phyloP scores from a whole-genome alignment of 2,113 vertebrate species.

The Calypte anna region DNA sequence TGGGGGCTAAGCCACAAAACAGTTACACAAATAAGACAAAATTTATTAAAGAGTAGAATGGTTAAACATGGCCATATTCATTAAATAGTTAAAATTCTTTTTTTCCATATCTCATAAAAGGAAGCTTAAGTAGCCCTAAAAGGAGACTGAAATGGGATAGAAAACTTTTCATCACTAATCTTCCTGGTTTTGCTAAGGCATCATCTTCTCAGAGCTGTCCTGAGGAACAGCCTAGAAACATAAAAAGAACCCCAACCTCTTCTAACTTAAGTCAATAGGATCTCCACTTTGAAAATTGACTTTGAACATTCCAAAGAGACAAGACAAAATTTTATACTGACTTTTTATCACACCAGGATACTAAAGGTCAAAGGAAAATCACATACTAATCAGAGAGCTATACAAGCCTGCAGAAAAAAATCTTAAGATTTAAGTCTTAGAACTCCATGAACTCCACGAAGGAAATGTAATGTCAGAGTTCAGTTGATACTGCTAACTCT shows the following conservation, averaged over 20 bases:
- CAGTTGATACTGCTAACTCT: background rate
- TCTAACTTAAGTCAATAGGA: background rate
- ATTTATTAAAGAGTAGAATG: background rate
- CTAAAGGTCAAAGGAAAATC: background rate
- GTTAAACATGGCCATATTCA: background rate
- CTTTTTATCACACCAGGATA: background rate
- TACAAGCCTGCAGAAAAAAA: background rate
- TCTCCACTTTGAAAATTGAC: background rate
- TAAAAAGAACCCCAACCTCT: background rate
- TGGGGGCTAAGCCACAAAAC: too few species aligned
- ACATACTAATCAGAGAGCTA: background rate
- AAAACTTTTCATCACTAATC: background rate
- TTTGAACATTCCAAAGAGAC: background rate
- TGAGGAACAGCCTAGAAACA: background rate
- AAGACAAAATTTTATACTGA: background rate
- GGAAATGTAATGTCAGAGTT: background rate
- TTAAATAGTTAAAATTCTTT: background rate
- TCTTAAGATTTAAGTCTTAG: background rate
- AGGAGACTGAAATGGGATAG: background rate
- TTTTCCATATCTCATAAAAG: background rate
- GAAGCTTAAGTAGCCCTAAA: background rate
- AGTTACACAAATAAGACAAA: background rate
- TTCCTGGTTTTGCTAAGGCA: background rate
- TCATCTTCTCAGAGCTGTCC: background rate
- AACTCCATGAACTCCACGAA: background rate